Conservation (phyloP, 2,113 vertebrate species). For the Daboia siamensis region DNA sequence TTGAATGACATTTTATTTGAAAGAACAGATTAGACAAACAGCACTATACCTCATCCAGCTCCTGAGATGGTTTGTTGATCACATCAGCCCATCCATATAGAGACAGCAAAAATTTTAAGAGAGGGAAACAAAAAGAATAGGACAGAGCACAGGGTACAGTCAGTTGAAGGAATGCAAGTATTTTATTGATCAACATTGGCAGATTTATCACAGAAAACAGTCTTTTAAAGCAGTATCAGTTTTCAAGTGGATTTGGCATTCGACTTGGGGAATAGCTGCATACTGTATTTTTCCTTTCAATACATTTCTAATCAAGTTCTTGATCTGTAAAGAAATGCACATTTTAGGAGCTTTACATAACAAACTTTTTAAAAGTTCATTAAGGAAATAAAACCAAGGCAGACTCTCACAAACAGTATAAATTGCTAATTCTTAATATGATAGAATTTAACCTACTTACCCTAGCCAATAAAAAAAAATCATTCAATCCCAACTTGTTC, state of each 20-base stretch:
- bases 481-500: background rate
- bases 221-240: background rate
- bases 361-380: background rate
- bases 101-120: constrained; percentile 65
- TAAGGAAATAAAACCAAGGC: background rate
- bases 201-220: constrained; percentile 57
- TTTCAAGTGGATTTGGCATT: constrained; percentile 26
- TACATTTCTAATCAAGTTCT: background rate
- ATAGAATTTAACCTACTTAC: too few species aligned
- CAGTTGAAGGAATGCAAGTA: constrained; percentile 60
- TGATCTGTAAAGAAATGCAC: background rate
- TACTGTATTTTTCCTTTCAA: background rate
- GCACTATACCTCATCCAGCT: constrained; percentile 97
- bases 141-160: constrained; percentile 67
- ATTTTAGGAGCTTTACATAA: background rate
- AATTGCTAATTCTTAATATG: background rate
- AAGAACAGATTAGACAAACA: constrained; percentile 40
- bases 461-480: background rate
- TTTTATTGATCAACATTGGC: constrained; percentile 40
- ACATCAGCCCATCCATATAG: constrained; percentile 81
- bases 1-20: background rate
- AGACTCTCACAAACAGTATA: background rate
- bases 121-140: constrained; percentile 68
- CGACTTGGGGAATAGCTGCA: constrained; percentile 17
- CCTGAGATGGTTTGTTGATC: constrained; percentile 85